Percentiles rank a stretch among this genome's conserved stretches.
phyloP scores from a whole-genome alignment of 1,140 invertebrate genomes.

The Conus betulinus region DNA sequence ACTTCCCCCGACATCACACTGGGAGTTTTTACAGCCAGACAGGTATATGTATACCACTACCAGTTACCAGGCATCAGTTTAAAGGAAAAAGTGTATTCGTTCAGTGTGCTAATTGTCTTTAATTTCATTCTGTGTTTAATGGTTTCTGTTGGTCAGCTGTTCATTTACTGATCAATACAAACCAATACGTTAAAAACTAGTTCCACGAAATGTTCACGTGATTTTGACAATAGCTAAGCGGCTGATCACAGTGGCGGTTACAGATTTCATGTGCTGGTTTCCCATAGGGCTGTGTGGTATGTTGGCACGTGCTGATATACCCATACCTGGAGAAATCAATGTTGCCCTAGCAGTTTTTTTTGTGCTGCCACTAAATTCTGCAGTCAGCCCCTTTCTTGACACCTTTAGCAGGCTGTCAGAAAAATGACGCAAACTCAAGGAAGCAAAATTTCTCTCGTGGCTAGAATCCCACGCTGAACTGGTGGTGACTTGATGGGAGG shows the following conservation, averaged over 20 bases:
- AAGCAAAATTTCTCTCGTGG: too few relatives aligned
- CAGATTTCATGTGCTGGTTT: conserved; percentile 44
- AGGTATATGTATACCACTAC: conserved; percentile 52
- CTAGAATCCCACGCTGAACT: background rate
- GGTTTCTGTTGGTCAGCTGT: conserved; percentile 48
- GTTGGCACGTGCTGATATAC: conserved; percentile 3
- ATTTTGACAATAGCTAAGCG: conserved; percentile 13
- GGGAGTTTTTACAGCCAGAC: conserved; percentile 56
- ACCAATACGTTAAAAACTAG: background rate
- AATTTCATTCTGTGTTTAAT: conserved; percentile 50
- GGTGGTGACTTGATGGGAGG: too few relatives aligned
- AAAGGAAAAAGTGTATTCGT: conserved; percentile 49
- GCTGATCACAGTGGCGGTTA: background rate
- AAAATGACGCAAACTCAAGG: background rate
- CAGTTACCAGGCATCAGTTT: conserved; percentile 37
- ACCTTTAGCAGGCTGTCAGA: conserved; percentile 16
- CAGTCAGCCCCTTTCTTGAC: conserved; percentile 40
- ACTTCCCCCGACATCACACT: conserved; percentile 29
- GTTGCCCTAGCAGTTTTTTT: conserved; percentile 32
- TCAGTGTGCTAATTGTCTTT: conserved; percentile 47
- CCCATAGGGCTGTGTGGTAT: conserved; percentile 41
- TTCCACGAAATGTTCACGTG: background rate
- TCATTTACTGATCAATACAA: conserved; percentile 9
- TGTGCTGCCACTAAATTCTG: conserved; percentile 42
- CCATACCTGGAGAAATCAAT: conserved; percentile 35